Evolutionary conservation across 1,140 invertebrate genomes (phyloP).

Genomic region (Pachypeltis micranthus): DNA sequence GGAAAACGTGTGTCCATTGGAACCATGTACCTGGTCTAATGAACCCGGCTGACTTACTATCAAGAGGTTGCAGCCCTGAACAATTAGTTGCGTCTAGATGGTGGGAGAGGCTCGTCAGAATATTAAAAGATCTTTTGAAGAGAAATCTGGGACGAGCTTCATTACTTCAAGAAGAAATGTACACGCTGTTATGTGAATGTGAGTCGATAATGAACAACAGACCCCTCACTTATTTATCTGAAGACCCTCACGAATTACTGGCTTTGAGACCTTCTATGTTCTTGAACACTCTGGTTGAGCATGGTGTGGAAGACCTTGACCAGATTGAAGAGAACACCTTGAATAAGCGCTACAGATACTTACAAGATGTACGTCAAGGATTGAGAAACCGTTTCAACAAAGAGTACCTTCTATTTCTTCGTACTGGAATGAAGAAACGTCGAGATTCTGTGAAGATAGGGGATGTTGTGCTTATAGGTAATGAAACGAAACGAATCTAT

Average conservation of each 20-base stretch:
- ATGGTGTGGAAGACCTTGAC: too few relatives aligned
- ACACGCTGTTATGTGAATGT: slow-evolving; percentile 31
- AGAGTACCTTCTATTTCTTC: too few relatives aligned
- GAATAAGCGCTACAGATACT: too few relatives aligned
- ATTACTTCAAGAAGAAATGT: slow-evolving; percentile 30
- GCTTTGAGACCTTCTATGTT: slow-evolving; percentile 27
- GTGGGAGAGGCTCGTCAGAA: slow-evolving; percentile 28
- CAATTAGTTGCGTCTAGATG: background rate
- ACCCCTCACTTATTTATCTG: slow-evolving; percentile 32
- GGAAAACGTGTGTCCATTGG: background rate
- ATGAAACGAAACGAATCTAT: too few relatives aligned
- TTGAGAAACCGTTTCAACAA: too few relatives aligned
- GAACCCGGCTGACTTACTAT: background rate
- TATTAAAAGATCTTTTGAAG: slow-evolving; percentile 19
- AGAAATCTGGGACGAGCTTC: slow-evolving; percentile 18
- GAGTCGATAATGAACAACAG: slow-evolving; percentile 31
- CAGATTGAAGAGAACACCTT: too few relatives aligned
- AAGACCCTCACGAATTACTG: slow-evolving; percentile 25
- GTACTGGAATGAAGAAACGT: too few relatives aligned
- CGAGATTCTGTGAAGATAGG: too few relatives aligned
- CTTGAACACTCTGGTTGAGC: too few relatives aligned
- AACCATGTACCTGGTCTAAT: background rate
- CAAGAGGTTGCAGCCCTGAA: background rate
- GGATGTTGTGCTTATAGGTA: too few relatives aligned
- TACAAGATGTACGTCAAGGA: too few relatives aligned